Percentiles rank a stretch among this genome's conserved stretches.
Conservation (phyloP, 1,140 invertebrate genomes). For the Drosophila chauvacae region DNA sequence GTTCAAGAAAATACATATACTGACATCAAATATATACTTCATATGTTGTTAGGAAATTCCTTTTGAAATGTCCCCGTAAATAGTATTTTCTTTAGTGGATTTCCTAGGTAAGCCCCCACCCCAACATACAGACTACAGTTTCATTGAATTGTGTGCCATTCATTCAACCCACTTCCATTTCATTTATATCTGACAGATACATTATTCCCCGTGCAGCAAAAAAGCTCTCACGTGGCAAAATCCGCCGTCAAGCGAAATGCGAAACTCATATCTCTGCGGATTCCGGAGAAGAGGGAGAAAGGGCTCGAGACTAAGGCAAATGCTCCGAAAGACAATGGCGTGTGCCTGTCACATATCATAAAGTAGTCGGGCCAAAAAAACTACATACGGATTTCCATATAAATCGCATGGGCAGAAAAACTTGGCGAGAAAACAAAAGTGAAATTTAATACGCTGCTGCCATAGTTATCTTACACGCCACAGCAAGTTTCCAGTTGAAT, state of each 20-base stretch:
- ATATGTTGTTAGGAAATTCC: neutral
- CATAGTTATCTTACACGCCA: constrained; percentile 66
- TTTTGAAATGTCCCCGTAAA: neutral
- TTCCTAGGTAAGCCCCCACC: neutral
- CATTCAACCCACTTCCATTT: constrained; percentile 34
- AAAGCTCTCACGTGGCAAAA: constrained; percentile 51
- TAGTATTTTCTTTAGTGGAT: neutral
- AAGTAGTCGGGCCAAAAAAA: constrained; percentile 35
- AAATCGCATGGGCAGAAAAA: constrained; percentile 37
- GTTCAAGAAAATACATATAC: neutral
- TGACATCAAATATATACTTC: too few species aligned
- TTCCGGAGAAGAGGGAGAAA: constrained; percentile 1
- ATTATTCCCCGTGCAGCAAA: constrained; percentile 17
- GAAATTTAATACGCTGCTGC: constrained; percentile 65
- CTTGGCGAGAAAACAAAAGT: constrained; percentile 54
- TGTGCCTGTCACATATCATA: constrained; percentile 52
- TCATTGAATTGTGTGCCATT: constrained; percentile 19
- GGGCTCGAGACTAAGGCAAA: constrained; percentile 19
- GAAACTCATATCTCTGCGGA: constrained; percentile 44
- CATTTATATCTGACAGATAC: constrained; percentile 41
- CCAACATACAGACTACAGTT: neutral
- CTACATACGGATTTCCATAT: constrained; percentile 41
- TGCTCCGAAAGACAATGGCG: constrained; percentile 49
- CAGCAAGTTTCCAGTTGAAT: constrained; percentile 65
- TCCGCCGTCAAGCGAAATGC: constrained; percentile 44